Evolutionary conservation across 2,797 vertebrate genomes (phyloP).

Genomic region (Pterois miles): DNA sequence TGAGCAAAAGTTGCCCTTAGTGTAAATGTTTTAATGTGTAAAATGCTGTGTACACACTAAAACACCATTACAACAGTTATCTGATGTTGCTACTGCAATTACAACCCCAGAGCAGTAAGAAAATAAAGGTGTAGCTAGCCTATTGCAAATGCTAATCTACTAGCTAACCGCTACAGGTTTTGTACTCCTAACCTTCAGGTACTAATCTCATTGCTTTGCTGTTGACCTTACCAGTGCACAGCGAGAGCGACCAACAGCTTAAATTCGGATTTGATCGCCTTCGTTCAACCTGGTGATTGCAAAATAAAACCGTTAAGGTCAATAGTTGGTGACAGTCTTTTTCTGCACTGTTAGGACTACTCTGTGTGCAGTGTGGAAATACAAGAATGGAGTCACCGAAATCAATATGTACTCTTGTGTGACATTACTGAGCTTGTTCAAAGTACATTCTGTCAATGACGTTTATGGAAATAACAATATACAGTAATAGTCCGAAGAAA

Average conservation of each 20-base stretch:
- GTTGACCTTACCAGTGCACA: conserved; percentile 71
- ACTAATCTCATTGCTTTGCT: conserved; percentile 11
- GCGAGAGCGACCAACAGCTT: conserved; percentile 44
- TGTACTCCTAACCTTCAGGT: neutral
- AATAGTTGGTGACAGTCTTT: conserved; percentile 2
- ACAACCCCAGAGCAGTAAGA: neutral
- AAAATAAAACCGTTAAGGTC: conserved; percentile 58
- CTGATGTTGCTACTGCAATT: neutral
- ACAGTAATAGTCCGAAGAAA: neutral
- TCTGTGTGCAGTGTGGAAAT: neutral
- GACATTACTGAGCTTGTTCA: neutral
- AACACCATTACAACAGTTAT: neutral
- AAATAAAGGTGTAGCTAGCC: too few species aligned
- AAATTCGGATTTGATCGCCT: conserved; percentile 83
- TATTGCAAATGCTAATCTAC: neutral
- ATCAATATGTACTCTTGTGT: neutral
- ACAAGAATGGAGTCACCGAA: neutral
- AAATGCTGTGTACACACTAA: neutral
- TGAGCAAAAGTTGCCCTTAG: neutral
- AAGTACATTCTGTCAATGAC: neutral
- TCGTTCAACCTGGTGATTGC: conserved; percentile 81
- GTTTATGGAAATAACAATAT: neutral
- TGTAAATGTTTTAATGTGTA: neutral
- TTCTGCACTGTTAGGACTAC: neutral
- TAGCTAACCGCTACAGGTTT: conserved; percentile 1